A percentile compares a stretch with the other conserved stretches of the same genome.
Conservation (phyloP, 2,797 vertebrate genomes). For the Tragopan temminckii region DNA sequence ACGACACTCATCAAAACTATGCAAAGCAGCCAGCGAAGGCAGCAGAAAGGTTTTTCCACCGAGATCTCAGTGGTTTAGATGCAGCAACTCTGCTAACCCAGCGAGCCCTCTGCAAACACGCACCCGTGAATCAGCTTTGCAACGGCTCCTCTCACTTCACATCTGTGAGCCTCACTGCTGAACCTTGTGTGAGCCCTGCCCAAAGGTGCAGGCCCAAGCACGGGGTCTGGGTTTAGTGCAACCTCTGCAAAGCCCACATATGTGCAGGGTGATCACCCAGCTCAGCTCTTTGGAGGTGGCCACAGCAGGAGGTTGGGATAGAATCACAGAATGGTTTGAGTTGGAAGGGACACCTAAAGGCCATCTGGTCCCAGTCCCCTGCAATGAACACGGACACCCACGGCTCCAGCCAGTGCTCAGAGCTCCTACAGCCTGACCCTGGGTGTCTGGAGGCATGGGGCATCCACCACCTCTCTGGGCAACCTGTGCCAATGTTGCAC, state of each 20-base stretch:
- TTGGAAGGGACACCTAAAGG: no score
- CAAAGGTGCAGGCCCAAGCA: not conserved
- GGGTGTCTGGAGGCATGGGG: no score
- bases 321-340: no score
- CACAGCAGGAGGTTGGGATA: no score
- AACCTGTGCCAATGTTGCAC: no score
- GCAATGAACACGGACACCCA: no score
- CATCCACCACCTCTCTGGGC: no score
- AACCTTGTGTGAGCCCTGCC: not conserved
- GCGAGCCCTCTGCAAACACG: not conserved
- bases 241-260: not conserved
- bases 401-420: no score
- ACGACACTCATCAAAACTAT: not conserved
- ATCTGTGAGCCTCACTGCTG: not conserved
- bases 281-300: not conserved
- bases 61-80: not conserved
- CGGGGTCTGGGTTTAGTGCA: fast-evolving
- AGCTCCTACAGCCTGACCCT: no score
- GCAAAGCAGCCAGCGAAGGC: not conserved
- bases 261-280: not conserved
- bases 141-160: not conserved
- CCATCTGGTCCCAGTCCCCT: no score
- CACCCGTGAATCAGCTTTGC: fast-evolving
- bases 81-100: not conserved
- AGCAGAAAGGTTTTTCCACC: not conserved